Evolutionary conservation across 2,888 invertebrate species (phyloP).

Genomic region (Laothoe populi): DNA sequence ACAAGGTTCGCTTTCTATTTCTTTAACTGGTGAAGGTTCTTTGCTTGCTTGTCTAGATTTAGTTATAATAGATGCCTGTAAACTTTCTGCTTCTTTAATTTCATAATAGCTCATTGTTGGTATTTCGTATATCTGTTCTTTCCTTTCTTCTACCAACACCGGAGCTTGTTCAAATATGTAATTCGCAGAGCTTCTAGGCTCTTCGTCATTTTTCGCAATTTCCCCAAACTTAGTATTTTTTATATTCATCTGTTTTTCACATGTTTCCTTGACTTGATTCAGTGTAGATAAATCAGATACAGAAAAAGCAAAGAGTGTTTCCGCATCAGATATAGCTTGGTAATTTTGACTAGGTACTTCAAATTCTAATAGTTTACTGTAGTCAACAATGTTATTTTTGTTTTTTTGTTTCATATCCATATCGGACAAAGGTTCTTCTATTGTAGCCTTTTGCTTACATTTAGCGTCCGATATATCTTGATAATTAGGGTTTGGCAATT

Average conservation of each 20-base stretch:
- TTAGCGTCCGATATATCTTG: slow-evolving; percentile 16
- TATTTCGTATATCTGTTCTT: slow-evolving; percentile 27
- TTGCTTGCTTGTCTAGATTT: slow-evolving; percentile 41
- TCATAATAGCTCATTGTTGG: slow-evolving; percentile 36
- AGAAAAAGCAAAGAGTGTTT: slow-evolving; percentile 40
- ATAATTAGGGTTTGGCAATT: slow-evolving; percentile 17
- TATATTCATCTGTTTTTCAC: neutral
- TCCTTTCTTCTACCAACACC: neutral
- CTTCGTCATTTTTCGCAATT: neutral
- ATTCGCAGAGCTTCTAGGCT: neutral
- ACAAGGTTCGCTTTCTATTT: slow-evolving; percentile 22
- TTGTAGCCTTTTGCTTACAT: slow-evolving; percentile 13
- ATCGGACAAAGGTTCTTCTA: slow-evolving; percentile 28
- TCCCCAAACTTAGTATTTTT: neutral
- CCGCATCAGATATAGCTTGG: slow-evolving; percentile 42
- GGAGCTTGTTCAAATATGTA: neutral
- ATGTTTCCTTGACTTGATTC: neutral
- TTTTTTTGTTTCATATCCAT: neutral
- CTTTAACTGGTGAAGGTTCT: slow-evolving; percentile 34
- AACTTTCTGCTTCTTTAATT: slow-evolving; percentile 37
- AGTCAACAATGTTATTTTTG: neutral
- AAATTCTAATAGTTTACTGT: slow-evolving; percentile 25
- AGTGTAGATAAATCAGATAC: neutral
- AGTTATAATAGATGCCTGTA: slow-evolving; percentile 40
- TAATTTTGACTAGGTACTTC: slow-evolving; percentile 38